Conservation (phyloP, 2,113 vertebrate species). For the Cyanoderma ruficeps region DNA sequence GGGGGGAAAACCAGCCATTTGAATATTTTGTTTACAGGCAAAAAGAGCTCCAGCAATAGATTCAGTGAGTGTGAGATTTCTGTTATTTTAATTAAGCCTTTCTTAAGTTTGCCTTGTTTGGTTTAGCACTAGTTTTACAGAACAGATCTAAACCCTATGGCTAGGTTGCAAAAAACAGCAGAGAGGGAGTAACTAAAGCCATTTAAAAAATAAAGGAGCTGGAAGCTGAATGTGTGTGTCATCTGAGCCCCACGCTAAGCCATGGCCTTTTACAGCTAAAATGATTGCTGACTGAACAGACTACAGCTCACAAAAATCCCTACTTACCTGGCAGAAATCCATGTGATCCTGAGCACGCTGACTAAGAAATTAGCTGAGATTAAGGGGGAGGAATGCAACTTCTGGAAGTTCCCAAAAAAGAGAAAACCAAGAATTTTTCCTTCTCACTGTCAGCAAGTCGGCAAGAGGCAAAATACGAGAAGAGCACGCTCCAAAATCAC, state of each 20-base stretch:
- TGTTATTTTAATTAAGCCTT: conserved; percentile 50
- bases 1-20: neutral
- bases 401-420: neutral
- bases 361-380: conserved; percentile 21
- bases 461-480: neutral
- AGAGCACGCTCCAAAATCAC: conserved; percentile 7
- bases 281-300: neutral
- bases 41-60: conserved; percentile 38
- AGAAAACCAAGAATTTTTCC: neutral
- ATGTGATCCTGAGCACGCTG: neutral
- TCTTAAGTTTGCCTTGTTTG: conserved; percentile 64
- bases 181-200: conserved; percentile 17
- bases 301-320: neutral
- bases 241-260: neutral
- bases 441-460: neutral
- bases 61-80: conserved; percentile 37
- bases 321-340: conserved; percentile 48
- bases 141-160: conserved; percentile 24
- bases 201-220: conserved; percentile 48
- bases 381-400: neutral
- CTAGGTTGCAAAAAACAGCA: neutral
- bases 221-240: conserved; percentile 9
- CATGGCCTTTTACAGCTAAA: conserved; percentile 46
- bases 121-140: conserved; percentile 42
- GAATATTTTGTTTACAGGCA: conserved; percentile 53